Evolutionary conservation across 2,888 invertebrate genomes (phyloP), one percentile per base, ranked within the genome.

Genomic region (Atrina japonica): DNA sequence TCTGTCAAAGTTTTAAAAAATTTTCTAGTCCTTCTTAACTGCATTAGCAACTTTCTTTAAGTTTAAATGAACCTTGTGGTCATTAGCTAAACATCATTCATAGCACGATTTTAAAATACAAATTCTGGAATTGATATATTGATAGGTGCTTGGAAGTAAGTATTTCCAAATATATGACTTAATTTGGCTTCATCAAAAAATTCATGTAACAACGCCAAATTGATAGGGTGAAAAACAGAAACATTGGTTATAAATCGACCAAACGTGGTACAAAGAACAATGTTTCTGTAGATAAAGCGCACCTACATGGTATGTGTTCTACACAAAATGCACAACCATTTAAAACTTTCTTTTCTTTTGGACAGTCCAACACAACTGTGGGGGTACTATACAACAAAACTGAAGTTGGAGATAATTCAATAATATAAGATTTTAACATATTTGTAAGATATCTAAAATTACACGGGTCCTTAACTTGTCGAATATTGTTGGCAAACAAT

Each of bases 1-100:
- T 68, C 68, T 7, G 73, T 49, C 47, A 68, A 55, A 7, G 68
- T 35, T 25, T 43, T 27, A 58, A 72, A 64, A 73, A 40, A 59
- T 43, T n/a, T 63, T 49, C 11, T 40, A 43, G 23, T 52, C 52
- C 16, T 52, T 56, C 18, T 56, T 56, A n/a, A 25, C 7, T 1
- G 56, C 56, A 23, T 30, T 35, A 7, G 35, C 35, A 1, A 56
- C 29, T 3, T 25, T 29, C 27, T 56, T 56, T 40, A 56, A 56
- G 23, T 25, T 56, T 1, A 56, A 25, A 56, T 56, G 56, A 2
- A 1, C 2, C 7, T 56, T 35, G 3, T 29, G 18, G 2, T 56
- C 29, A 56, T 56, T 56, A 16, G 56, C 35, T 6, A 56, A n/a
- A 1, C 11, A 14, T 64, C 5, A 16, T n/a, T 5, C 30, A 65